Base-by-base conservation (phyloP, 2,113 vertebrate genomes). In the Trachemys scripta region DNA sequence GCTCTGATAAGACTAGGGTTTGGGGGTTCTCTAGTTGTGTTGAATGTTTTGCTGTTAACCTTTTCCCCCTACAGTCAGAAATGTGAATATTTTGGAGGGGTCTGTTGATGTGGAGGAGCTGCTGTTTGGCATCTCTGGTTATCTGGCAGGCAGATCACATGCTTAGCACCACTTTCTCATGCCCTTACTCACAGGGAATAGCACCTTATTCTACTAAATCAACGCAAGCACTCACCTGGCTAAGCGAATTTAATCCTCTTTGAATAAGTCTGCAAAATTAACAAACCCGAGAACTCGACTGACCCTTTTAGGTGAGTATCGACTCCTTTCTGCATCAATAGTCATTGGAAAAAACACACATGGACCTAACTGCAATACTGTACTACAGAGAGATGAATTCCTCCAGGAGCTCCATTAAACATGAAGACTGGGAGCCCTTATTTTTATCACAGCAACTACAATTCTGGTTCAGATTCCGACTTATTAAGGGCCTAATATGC, bases 11-110 rank as follows among this genome's bases (percentile, higher is more conserved):
- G 45, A 62, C 38, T 93, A 17, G 29, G 29, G 53, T 90, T 50
- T 83, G 65, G 83, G 45, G 45, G 59, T 62, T 38, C 45, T 62
- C 56, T 35, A 14, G 29, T 51, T 59, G 3, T 19, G 4, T n/a
- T 59, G 35, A 79, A 79, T 79, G 47, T 87, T 91, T 94, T 92
- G 79, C 50, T 5, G 4, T 78, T 81, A 92, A 87, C 38, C 31
- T 90, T 85, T 31, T 10, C 86, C 72, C 45, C 24, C 45, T 0
- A 0, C 53, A 62, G 82, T 16, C 0, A 0, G 20, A 69, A 80
- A 50, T 0, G 0, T 76, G 25, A 47, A 25, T 69, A 72, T 45
- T 76, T 45, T 25, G 42, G 22, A n/a, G 22, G 42, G 17, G 1
- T 76, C 22, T 76, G 5, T 47, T 76, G 24, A 42, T 45, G 12